Conservation (phyloP, 2,888 invertebrate species). For the Colostygia pectinataria region DNA sequence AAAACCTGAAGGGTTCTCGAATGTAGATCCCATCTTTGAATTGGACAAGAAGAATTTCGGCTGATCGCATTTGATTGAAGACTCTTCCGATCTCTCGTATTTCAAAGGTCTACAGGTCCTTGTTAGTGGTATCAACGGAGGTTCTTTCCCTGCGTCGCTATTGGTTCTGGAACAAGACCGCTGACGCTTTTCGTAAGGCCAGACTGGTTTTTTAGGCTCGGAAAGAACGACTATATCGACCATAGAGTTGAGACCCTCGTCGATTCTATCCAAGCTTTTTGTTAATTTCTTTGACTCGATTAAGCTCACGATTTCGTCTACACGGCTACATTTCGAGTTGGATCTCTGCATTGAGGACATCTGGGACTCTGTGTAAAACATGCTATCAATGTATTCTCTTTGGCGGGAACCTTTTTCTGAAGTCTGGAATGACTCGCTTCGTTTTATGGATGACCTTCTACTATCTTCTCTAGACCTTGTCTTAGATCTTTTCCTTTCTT, state of each 20-base stretch:
- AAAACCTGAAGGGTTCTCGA: conserved; percentile 60
- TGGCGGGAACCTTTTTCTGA: conserved; percentile 73
- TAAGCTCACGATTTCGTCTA: conserved; percentile 78
- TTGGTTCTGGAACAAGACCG: conserved; percentile 68
- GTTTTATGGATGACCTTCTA: conserved; percentile 63
- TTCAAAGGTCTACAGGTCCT: conserved; percentile 54
- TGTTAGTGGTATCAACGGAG: conserved; percentile 63
- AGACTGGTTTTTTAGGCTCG: conserved; percentile 71
- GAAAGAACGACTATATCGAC: conserved; percentile 87
- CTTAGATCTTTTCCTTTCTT: conserved; percentile 59
- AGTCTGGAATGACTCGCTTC: conserved; percentile 77
- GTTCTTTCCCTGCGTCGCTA: conserved; percentile 67
- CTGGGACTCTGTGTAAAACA: conserved; percentile 80
- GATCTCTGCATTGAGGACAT: conserved; percentile 63
- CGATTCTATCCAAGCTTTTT: conserved; percentile 91
- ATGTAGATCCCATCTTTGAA: conserved; percentile 60
- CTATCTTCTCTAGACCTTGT: conserved; percentile 68
- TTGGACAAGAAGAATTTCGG: conserved; percentile 67
- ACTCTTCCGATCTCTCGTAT: conserved; percentile 61
- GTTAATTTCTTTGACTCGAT: conserved; percentile 85
- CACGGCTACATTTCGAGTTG: conserved; percentile 59
- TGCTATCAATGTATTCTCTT: conserved; percentile 82
- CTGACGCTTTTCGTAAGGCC: conserved; percentile 72
- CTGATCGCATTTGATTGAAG: conserved; percentile 53
- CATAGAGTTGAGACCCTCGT: conserved; percentile 87